A percentile compares a stretch with the other conserved stretches of the same genome.
Evolutionary conservation across 2,797 vertebrate species (phyloP).

Genomic region (Mus minutoides): DNA sequence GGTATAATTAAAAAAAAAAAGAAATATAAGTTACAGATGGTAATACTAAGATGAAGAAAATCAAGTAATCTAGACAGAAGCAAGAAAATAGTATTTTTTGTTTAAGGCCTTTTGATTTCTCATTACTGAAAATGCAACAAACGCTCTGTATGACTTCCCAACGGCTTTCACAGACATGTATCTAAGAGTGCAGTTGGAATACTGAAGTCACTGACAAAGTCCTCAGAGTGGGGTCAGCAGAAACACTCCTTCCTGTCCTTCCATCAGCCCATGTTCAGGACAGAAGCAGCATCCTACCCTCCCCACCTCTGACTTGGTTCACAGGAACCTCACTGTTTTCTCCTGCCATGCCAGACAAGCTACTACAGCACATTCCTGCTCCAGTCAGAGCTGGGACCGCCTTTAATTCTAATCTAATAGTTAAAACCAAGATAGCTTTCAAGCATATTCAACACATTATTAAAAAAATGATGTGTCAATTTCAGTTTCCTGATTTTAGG

Average conservation of each 20-base stretch:
- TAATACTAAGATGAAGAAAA: slow-evolving; percentile 38
- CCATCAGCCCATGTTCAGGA: background rate
- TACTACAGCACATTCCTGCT: background rate
- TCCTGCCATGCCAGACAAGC: background rate
- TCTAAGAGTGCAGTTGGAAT: background rate
- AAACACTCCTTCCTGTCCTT: background rate
- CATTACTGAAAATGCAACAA: background rate
- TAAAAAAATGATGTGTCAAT: slow-evolving; percentile 7
- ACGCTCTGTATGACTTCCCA: background rate
- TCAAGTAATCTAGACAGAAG: background rate
- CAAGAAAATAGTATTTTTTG: background rate
- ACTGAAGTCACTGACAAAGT: background rate
- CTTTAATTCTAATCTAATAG: slow-evolving; percentile 23
- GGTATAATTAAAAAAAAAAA: background rate
- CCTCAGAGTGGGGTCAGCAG: background rate
- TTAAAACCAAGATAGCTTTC: background rate
- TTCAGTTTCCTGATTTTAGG: slow-evolving; percentile 9
- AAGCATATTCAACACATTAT: slow-evolving; percentile 14
- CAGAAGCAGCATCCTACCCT: background rate
- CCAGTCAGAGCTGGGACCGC: background rate
- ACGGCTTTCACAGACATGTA: background rate
- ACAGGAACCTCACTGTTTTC: background rate
- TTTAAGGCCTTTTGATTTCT: background rate
- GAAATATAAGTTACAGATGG: slow-evolving; percentile 16
- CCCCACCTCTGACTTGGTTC: background rate